A percentile compares a stretch with the other conserved stretches of the same genome.
Conservation (phyloP, 2,888 invertebrate species). For the Acronicta alni region DNA sequence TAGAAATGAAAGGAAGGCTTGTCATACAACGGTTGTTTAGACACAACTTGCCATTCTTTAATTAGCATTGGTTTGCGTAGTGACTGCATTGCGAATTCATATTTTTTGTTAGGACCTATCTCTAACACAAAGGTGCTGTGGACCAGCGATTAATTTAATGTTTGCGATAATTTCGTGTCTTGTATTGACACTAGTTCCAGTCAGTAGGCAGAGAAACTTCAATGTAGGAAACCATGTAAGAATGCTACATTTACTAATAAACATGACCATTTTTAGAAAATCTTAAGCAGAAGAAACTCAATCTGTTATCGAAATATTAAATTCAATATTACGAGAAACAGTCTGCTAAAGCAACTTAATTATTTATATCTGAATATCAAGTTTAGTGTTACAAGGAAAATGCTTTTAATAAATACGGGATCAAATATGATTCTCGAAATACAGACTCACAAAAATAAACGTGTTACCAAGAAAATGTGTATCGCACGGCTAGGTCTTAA, state of each 20-base stretch:
- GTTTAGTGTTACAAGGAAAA: slow-evolving; percentile 11
- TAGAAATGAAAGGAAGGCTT: slow-evolving; percentile 23
- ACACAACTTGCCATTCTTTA: slow-evolving; percentile 29
- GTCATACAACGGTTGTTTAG: slow-evolving; percentile 36
- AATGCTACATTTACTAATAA: neutral
- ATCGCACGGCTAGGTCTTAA: slow-evolving; percentile 3
- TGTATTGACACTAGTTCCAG: too few species aligned
- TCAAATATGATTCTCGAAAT: slow-evolving; percentile 21
- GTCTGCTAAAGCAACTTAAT: slow-evolving; percentile 1
- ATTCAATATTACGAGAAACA: slow-evolving; percentile 1
- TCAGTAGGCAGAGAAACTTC: too few species aligned
- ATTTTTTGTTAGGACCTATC: slow-evolving; percentile 4
- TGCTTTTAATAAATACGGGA: slow-evolving; percentile 6
- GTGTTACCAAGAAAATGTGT: slow-evolving; percentile 1
- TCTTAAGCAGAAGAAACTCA: neutral
- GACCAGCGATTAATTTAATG: too few species aligned
- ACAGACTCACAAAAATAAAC: neutral
- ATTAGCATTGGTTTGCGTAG: slow-evolving; percentile 28
- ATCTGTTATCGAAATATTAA: slow-evolving; percentile 14
- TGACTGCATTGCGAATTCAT: slow-evolving; percentile 32
- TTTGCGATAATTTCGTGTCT: too few species aligned
- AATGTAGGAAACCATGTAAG: too few species aligned
- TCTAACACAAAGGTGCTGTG: neutral
- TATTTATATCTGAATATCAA: slow-evolving; percentile 7
- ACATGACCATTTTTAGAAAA: neutral